A percentile compares a stretch with the other conserved stretches of the same genome.
Evolutionary conservation across 2,113 vertebrate species (phyloP).

Genomic region (Myrmecophaga tridactyla): DNA sequence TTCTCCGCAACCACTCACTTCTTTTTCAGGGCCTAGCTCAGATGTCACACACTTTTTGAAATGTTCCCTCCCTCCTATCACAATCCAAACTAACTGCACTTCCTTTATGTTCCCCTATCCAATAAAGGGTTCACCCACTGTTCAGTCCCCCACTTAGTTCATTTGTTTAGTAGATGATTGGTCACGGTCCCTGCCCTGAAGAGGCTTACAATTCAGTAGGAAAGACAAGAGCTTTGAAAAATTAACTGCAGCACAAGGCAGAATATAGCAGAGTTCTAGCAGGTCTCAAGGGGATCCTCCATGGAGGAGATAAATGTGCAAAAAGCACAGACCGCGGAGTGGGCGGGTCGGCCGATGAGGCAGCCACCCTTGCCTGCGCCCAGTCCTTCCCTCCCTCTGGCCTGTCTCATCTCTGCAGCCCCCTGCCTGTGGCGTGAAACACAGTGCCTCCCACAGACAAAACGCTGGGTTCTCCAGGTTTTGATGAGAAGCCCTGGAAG

Average conservation of each 20-base stretch:
- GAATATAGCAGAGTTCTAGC: too few relatives aligned
- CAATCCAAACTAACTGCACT: neutral
- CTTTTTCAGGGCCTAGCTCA: neutral
- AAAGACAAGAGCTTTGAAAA: neutral
- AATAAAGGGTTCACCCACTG: neutral
- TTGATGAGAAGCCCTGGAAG: neutral
- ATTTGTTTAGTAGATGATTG: neutral
- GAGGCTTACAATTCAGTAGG: neutral
- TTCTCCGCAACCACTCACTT: neutral
- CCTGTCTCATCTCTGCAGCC: fast-evolving
- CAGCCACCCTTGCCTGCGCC: neutral
- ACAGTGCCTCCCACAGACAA: neutral
- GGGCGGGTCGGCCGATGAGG: neutral
- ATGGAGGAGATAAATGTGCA: too few relatives aligned
- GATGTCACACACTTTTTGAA: neutral
- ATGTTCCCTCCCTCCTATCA: neutral
- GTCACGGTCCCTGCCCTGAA: neutral
- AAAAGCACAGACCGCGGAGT: fast-evolving
- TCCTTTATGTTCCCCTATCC: neutral
- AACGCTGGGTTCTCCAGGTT: too few relatives aligned
- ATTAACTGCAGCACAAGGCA: neutral
- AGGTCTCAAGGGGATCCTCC: neutral
- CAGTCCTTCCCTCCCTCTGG: fast-evolving
- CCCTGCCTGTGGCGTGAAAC: neutral
- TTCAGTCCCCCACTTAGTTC: neutral